phyloP scores from a whole-genome alignment of 1,140 invertebrate genomes.

The Episyrphus balteatus region DNA sequence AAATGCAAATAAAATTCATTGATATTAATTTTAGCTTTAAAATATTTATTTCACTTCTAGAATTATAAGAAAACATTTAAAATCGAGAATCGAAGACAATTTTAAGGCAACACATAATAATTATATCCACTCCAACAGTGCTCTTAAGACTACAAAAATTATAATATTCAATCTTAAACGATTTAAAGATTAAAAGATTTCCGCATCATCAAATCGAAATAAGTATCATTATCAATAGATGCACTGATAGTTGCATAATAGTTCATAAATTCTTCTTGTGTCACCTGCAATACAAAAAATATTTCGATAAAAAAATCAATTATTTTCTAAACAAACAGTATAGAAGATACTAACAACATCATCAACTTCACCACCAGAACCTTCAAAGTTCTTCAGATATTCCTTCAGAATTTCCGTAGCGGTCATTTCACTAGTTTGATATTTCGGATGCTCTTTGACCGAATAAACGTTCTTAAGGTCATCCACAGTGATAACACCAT shows the following conservation, averaged over 20 bases:
- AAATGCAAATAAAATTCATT: too few species aligned
- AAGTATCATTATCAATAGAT: constrained; percentile 86
- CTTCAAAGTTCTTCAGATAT: constrained; percentile 82
- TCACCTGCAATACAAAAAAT: constrained; percentile 55
- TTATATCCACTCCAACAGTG: too few species aligned
- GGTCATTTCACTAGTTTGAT: constrained; percentile 77
- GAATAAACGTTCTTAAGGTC: constrained; percentile 50
- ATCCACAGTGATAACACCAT: constrained; percentile 71
- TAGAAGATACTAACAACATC: constrained; percentile 51
- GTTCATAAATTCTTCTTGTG: constrained; percentile 84
- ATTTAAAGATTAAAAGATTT: constrained; percentile 75
- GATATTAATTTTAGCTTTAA: too few species aligned
- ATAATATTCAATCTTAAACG: too few species aligned
- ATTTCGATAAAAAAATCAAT: background rate
- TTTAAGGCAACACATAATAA: too few species aligned
- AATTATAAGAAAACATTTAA: too few species aligned
- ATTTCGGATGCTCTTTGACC: constrained; percentile 40
- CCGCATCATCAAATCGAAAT: constrained; percentile 91
- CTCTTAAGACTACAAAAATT: too few species aligned
- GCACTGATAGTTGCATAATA: constrained; percentile 89
- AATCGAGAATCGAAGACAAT: too few species aligned
- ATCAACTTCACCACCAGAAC: constrained; percentile 54
- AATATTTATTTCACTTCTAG: too few species aligned
- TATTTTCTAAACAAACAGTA: too few species aligned
- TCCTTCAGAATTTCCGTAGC: constrained; percentile 70